These are phyloP conservation scores for Drosophila robusta DNA, from an alignment of 2,888 invertebrate species.

Conservation along the genomic window DNA sequence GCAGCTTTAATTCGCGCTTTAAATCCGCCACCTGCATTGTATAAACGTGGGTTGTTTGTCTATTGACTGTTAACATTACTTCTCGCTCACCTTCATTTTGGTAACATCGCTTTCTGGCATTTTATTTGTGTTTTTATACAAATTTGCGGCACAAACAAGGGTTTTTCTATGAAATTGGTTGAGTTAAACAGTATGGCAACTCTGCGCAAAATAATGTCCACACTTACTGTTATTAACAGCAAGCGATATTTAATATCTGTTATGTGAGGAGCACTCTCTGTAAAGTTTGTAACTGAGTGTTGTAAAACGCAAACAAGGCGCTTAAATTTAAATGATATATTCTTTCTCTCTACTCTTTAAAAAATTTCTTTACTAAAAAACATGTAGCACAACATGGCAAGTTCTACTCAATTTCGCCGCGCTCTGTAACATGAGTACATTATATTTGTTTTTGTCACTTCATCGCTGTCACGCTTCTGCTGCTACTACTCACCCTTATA, in stretches of 20 bases:
- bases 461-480: slow-evolving; percentile 36
- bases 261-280: background rate
- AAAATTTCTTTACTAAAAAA: no score
- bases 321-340: background rate
- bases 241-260: background rate
- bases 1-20: slow-evolving; percentile 91
- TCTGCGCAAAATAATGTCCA: background rate
- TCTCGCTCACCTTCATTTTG: slow-evolving; percentile 83
- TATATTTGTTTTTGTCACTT: slow-evolving; percentile 61
- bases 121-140: slow-evolving; percentile 29
- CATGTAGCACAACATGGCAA: background rate
- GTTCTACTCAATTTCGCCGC: background rate
- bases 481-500: slow-evolving; percentile 19
- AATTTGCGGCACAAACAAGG: slow-evolving; percentile 36
- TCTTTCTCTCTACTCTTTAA: no score
- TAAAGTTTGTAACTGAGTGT: background rate
- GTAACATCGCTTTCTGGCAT: slow-evolving; percentile 84
- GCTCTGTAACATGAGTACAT: slow-evolving; percentile 19
- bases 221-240: background rate
- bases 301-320: slow-evolving; percentile 3
- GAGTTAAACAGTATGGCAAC: slow-evolving; percentile 21
- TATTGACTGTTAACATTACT: background rate
- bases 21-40: slow-evolving; percentile 91
- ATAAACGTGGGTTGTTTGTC: background rate
- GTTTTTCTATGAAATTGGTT: slow-evolving; percentile 21